Evolutionary conservation across 2,113 vertebrate species (phyloP).

Genomic region (Balaenoptera acutorostrata): DNA sequence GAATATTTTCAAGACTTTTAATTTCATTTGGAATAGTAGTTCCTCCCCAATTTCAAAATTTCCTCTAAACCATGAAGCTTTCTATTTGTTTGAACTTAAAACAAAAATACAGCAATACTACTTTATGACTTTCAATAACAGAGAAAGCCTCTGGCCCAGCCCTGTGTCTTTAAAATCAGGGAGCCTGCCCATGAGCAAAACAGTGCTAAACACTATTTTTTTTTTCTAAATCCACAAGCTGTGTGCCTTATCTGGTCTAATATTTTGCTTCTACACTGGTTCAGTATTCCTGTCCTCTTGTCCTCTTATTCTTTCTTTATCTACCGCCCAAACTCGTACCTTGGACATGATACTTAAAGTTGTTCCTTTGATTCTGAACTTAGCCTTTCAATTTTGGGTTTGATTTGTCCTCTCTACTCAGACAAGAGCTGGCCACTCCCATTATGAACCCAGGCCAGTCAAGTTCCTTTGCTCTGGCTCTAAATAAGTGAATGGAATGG

Average conservation of each 20-base stretch:
- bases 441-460: background rate
- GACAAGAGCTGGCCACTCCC: background rate
- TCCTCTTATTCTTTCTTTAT: background rate
- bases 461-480: background rate
- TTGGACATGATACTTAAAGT: background rate
- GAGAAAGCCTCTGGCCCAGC: background rate
- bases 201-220: background rate
- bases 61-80: background rate
- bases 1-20: background rate
- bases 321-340: background rate
- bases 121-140: background rate
- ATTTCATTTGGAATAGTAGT: background rate
- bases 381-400: background rate
- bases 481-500: background rate
- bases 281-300: background rate
- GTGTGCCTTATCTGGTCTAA: background rate
- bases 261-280: background rate
- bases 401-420: background rate
- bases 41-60: background rate
- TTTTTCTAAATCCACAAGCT: background rate
- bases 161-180: background rate
- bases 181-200: background rate
- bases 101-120: background rate
- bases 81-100: background rate
- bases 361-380: background rate